Evolutionary conservation across 30 jellyfish, hydroid and myxozoan genomes (phyloP).

Genomic region (Hydractinia symbiolongicarpus): DNA sequence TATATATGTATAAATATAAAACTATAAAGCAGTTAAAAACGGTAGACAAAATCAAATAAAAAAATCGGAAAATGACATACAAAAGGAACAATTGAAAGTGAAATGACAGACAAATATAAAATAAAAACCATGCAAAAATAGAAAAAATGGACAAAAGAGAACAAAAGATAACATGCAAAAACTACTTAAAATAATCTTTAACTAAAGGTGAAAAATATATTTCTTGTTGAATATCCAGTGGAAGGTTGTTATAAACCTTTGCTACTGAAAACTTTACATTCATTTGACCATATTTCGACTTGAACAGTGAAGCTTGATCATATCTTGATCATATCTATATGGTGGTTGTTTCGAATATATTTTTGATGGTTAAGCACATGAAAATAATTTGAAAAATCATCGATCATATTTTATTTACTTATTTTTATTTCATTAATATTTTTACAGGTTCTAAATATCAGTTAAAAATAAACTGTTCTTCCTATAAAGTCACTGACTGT

Average conservation of each 20-base stretch:
- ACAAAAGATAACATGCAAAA: neutral
- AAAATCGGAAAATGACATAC: no score
- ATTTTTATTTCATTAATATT: no score
- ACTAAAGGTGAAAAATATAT: neutral
- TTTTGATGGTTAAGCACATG: conserved; percentile 3
- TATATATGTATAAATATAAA: no score
- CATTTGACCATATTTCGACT: neutral
- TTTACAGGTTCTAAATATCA: no score
- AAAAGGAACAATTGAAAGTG: no score
- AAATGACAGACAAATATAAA: no score
- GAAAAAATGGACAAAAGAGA: neutral
- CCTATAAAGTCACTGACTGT: conserved; percentile 4
- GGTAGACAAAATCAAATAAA: no score
- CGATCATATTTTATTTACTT: no score
- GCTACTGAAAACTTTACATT: neutral
- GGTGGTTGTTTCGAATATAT: neutral
- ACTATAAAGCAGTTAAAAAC: no score
- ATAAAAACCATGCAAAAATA: neutral
- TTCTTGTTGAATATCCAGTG: neutral
- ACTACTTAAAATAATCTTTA: neutral
- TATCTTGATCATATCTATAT: no score
- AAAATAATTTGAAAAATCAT: neutral
- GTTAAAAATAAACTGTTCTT: no score
- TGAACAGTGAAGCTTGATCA: neutral
- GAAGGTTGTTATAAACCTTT: neutral